These are phyloP conservation scores for Xanthia togata DNA, from an alignment of 2,888 invertebrate species.

Conservation along the genomic window DNA sequence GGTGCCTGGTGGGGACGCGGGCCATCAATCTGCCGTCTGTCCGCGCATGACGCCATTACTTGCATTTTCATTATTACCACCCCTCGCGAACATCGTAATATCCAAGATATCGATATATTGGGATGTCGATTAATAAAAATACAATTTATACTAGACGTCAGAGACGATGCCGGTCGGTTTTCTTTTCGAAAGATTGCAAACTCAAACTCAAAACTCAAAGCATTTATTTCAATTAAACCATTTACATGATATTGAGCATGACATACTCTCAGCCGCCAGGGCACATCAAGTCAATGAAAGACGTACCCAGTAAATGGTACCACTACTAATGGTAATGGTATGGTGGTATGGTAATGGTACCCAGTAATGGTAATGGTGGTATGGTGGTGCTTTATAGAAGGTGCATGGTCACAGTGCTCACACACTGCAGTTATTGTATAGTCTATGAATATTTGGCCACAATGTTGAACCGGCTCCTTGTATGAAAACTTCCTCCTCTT, in stretches of 20 bases:
- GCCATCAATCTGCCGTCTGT: conserved; percentile 72
- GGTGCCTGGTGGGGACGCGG: conserved; percentile 47
- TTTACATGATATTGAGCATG: too few relatives aligned
- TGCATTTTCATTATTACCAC: conserved; percentile 66
- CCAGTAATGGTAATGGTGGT: too few relatives aligned
- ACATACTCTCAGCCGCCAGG: too few relatives aligned
- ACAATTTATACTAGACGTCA: neutral
- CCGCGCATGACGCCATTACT: conserved; percentile 72
- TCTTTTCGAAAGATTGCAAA: neutral
- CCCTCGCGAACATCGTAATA: conserved; percentile 30
- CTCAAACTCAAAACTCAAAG: too few relatives aligned
- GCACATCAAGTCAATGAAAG: too few relatives aligned
- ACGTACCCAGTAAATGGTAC: too few relatives aligned
- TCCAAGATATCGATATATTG: conserved; percentile 26
- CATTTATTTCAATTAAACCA: too few relatives aligned
- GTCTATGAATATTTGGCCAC: neutral
- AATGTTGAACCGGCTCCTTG: neutral
- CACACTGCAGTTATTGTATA: neutral
- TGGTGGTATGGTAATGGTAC: too few relatives aligned
- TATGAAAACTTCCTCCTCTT: neutral
- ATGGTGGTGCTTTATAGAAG: too few relatives aligned
- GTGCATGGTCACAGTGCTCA: too few relatives aligned
- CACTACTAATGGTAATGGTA: too few relatives aligned
- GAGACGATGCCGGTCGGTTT: neutral
- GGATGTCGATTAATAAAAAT: neutral